These are phyloP conservation scores for Gymnobelideus leadbeateri DNA, from an alignment of 2,113 vertebrate genomes.

Conservation along the genomic window DNA sequence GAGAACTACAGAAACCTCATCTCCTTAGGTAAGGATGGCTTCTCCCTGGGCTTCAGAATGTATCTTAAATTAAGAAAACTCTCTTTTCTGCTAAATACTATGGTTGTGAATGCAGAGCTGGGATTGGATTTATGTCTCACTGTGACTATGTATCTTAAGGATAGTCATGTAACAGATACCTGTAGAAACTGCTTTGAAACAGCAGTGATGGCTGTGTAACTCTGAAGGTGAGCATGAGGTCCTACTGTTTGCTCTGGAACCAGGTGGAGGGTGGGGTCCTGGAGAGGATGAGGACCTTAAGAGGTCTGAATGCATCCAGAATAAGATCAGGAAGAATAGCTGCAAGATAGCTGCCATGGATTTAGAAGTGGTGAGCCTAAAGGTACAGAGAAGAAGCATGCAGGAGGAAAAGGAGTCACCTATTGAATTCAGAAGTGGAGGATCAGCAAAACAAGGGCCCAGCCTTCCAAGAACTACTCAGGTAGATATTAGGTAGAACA, in stretches of 20 bases:
- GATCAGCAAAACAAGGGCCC: neutral
- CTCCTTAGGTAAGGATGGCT: slow-evolving; percentile 58
- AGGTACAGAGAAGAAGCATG: neutral
- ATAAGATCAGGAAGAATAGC: neutral
- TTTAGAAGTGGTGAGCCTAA: neutral
- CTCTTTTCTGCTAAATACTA: neutral
- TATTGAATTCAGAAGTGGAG: neutral
- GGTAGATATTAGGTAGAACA: neutral
- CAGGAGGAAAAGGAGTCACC: neutral
- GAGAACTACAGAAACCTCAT: slow-evolving; percentile 56
- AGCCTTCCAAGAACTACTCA: neutral
- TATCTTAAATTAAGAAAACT: slow-evolving; percentile 34
- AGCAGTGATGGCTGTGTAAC: neutral
- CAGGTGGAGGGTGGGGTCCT: neutral
- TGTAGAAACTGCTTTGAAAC: neutral
- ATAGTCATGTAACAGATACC: neutral
- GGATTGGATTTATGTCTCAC: neutral
- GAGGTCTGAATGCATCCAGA: neutral
- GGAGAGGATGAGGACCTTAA: neutral
- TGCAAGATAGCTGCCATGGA: neutral
- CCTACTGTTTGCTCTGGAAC: neutral
- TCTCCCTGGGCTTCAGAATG: slow-evolving; percentile 20
- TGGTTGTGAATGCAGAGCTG: neutral
- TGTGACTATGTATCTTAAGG: neutral
- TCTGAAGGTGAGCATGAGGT: neutral